Evolutionary conservation across 2,113 vertebrate species (phyloP), one percentile per base, ranked within the genome.

Genomic region (Narcine bancroftii): DNA sequence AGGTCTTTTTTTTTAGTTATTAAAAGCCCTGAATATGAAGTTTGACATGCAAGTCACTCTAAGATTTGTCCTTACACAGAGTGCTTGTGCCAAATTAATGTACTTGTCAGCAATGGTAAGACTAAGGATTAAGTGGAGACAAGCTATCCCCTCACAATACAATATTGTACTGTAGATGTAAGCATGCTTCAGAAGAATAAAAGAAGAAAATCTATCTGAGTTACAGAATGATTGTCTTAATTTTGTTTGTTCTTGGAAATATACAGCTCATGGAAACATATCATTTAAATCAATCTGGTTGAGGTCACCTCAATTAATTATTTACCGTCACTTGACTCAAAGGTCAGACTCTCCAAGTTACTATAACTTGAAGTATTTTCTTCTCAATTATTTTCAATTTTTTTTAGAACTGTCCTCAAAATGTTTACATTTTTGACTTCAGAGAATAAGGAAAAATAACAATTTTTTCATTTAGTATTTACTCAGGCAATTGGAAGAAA

Each of bases 181-280:
- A 87, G 81, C 81, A 21, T 63, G 26, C 24, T 91, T 89, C 47
- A 33, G 29, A 91, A 69, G 45, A 91, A n/a, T 91, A 91, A 91
- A 69, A 42, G 63, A 91, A 15, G 19, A 91, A 69, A 29, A 26
- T 69, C 36, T 69, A 26, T 1, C 63, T 33, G 63, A 69, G 66
- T 69, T 91, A 65, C 39, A 91, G 63, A 63, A 71, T 71, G 26
- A 91, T 71, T 39, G 26, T 29, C 24, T 60, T 87, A 47, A 69
- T 91, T 69, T 45, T 47, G 42, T 69, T 91, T 91, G 42, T 17
- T 65, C 42, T 69, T 45, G 89, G 6, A 66, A 69, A 91, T 71
- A 69, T 39, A 33, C 21, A 45, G 24, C 63, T 66, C 89, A 21
- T 15, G 39, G 69, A 4, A 11, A 11, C 89, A 29, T 91, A 66